Evolutionary conservation across 92 coral and sea anemone species (phyloP), one percentile per base, ranked within the genome.

Genomic region (Phenganax marumi): DNA sequence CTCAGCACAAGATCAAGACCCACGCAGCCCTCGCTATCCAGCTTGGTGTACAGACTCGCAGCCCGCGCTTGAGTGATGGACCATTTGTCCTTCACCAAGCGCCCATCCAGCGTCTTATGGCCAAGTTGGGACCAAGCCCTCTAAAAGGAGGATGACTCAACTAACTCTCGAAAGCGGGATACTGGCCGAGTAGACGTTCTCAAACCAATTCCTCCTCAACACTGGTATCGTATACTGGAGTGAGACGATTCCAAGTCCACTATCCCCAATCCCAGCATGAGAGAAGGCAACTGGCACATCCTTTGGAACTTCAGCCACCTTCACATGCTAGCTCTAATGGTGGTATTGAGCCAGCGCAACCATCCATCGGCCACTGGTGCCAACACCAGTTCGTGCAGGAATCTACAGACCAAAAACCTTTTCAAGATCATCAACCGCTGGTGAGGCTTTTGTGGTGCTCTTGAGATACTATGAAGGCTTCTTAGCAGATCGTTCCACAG

Each of bases 381-480:
- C n/a, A n/a, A n/a, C n/a, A n/a, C n/a, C n/a, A n/a, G n/a, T n/a
- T n/a, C n/a, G n/a, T n/a, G n/a, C n/a, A n/a, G n/a, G n/a, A n/a
- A n/a, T 76, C 12, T 12, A 0, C 85, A 74, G 8, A 81, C 2
- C 13, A 86, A 63, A 43, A 73, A 43, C 17, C 8, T 19, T 26
- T 23, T 26, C 23, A 58, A 49, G 10, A 63, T 64, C 50, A 66
- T 82, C 16, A 82, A 25, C 6, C 70, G 56, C 68, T 82, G 86
- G 24, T 82, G 89, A 0, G 86, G 89, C 80, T 87, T 76, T 63
- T 82, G 68, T 0, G 89, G 86, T 6, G 86, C 89, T n/a, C 63
- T 17, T 2, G 82, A 2, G 21, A 72, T 46, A 76, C 51, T 76
- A 52, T 76, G n/a, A n/a, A n/a, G n/a, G n/a, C n/a, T n/a, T n/a